phyloP scores from a whole-genome alignment of 2,888 invertebrate species.

The Strigamia crassipes region DNA sequence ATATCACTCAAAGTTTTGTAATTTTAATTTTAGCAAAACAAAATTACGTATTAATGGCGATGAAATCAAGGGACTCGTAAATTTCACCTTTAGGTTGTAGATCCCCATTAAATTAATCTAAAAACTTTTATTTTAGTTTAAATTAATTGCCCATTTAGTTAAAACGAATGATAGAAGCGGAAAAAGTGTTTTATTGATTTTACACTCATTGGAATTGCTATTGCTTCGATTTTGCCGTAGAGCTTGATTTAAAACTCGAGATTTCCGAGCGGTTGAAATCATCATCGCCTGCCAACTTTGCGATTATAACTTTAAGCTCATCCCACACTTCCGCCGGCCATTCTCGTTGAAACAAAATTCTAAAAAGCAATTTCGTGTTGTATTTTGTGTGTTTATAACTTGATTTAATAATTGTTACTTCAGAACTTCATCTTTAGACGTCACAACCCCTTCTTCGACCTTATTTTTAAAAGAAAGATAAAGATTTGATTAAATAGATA shows the following conservation, averaged over 20 bases:
- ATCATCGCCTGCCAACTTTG: neutral
- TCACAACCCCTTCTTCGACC: neutral
- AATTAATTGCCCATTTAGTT: too few relatives aligned
- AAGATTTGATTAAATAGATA: neutral
- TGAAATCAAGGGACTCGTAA: too few relatives aligned
- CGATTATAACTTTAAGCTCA: neutral
- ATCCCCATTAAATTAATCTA: too few relatives aligned
- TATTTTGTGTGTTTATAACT: neutral
- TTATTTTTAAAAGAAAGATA: neutral
- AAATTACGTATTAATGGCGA: too few relatives aligned
- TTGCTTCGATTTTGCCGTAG: neutral
- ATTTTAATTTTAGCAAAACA: too few relatives aligned
- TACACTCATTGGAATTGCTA: too few relatives aligned
- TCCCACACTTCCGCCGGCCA: neutral
- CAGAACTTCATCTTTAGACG: neutral
- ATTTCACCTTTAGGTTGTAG: too few relatives aligned
- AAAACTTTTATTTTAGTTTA: too few relatives aligned
- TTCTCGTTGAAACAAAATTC: neutral
- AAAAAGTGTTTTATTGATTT: too few relatives aligned
- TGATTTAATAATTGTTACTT: neutral
- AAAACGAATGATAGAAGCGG: too few relatives aligned
- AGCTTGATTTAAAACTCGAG: neutral
- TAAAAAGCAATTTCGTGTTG: neutral
- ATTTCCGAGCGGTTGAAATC: neutral
- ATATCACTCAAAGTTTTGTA: too few relatives aligned